phyloP scores from a whole-genome alignment of 2,797 vertebrate species.

The Gymnodraco acuticeps region DNA sequence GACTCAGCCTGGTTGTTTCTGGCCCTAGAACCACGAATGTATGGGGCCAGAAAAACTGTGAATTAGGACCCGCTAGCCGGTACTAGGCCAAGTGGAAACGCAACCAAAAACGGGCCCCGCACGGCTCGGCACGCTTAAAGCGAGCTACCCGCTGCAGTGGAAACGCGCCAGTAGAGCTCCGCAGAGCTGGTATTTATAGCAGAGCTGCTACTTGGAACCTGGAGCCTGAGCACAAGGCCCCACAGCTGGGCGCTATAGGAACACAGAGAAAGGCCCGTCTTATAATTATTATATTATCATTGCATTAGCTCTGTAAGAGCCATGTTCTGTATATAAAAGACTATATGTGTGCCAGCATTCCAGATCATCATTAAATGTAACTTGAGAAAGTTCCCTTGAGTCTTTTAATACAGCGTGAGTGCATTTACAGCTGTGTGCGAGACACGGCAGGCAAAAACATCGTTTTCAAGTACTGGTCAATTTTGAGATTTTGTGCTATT shows the following conservation, averaged over 20 bases:
- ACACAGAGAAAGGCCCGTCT: background rate
- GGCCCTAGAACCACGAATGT: too few species aligned
- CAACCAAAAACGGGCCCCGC: too few species aligned
- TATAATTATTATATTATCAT: background rate
- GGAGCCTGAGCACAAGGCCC: background rate
- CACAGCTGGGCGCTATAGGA: background rate
- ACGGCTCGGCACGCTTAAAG: too few species aligned
- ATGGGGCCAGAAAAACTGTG: too few species aligned
- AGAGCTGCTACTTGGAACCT: slow-evolving; percentile 22
- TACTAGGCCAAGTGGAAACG: too few species aligned
- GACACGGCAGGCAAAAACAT: too few species aligned
- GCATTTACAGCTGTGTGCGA: background rate
- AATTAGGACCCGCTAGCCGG: too few species aligned
- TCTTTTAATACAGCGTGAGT: background rate
- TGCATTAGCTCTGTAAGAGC: too few species aligned
- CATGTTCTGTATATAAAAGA: background rate
- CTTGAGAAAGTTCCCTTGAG: background rate
- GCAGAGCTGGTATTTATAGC: slow-evolving; percentile 29
- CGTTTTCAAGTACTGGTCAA: too few species aligned
- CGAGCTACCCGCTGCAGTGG: too few species aligned
- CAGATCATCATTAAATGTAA: background rate
- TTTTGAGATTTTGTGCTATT: too few species aligned
- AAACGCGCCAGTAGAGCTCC: background rate
- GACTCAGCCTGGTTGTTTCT: too few species aligned
- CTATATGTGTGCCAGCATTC: background rate